A percentile compares a stretch with the other conserved stretches of the same genome.
Conservation (phyloP, 1,140 invertebrate genomes). For the Conus ventricosus region DNA sequence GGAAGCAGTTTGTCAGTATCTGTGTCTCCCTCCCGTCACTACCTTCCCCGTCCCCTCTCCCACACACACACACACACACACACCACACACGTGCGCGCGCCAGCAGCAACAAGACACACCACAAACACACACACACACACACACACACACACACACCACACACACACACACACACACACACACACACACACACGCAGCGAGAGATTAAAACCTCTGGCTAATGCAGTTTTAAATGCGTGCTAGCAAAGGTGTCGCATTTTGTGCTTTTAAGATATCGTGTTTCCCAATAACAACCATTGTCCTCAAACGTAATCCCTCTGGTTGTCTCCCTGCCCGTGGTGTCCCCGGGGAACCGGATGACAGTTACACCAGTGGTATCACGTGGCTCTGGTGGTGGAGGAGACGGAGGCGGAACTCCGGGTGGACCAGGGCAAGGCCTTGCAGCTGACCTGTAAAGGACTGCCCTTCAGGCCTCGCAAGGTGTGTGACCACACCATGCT, state of each 20-base stretch:
- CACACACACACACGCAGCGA: no score
- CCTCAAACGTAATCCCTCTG: neutral
- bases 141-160: neutral
- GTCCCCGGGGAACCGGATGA: no score
- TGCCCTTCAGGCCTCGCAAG: constrained; percentile 12
- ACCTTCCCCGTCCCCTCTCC: no score
- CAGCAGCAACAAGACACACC: neutral
- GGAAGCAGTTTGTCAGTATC: no score
- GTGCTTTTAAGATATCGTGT: neutral
- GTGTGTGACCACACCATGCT: neutral
- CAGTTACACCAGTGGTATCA: constrained; percentile 41
- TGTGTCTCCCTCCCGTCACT: no score
- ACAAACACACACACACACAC: neutral
- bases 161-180: neutral
- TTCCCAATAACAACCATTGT: neutral
- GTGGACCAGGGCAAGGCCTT: constrained; percentile 32
- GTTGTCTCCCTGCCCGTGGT: neutral
- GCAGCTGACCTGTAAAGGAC: constrained; percentile 20
- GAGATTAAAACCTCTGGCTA: no score
- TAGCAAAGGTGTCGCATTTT: no score
- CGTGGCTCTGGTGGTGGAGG: constrained; percentile 19
- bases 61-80: neutral
- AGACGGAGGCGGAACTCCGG: constrained; percentile 20
- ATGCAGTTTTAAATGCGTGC: no score
- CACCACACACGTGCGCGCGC: neutral